A percentile compares a stretch with the other conserved stretches of the same genome.
phyloP scores from a whole-genome alignment of 2,888 invertebrate genomes.

The Aricia artaxerxes region DNA sequence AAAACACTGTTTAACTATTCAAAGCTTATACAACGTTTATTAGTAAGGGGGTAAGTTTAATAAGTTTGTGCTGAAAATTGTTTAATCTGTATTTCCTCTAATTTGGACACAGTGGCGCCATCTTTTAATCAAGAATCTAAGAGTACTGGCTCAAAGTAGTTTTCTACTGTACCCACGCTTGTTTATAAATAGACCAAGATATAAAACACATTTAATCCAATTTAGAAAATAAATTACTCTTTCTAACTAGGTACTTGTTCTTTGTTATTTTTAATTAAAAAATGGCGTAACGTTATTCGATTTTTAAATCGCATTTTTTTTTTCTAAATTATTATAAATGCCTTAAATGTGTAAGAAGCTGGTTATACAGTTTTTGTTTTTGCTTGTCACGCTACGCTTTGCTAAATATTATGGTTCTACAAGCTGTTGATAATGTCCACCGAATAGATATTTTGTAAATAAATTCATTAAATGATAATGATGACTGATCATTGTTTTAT shows the following conservation, averaged over 20 bases:
- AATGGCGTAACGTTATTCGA: not conserved
- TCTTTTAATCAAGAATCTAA: no score
- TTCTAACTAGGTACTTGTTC: not conserved
- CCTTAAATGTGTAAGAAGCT: conserved; percentile 43
- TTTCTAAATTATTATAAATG: not conserved
- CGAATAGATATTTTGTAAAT: conserved; percentile 72
- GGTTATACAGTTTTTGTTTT: conserved; percentile 37
- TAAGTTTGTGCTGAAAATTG: not conserved
- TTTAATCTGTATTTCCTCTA: not conserved
- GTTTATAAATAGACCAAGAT: conserved; percentile 34
- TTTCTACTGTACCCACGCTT: conserved; percentile 41
- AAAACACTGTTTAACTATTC: no score
- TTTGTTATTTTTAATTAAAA: conserved; percentile 20
- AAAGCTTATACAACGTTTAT: no score
- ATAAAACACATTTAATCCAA: conserved; percentile 32
- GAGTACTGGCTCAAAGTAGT: conserved; percentile 76
- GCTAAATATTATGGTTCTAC: conserved; percentile 41
- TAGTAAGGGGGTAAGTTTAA: not conserved
- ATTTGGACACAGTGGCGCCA: not conserved
- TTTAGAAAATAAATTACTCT: not conserved
- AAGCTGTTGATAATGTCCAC: conserved; percentile 68
- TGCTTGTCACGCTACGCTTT: conserved; percentile 43
- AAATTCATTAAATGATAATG: conserved; percentile 74
- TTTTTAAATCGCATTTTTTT: conserved; percentile 13
- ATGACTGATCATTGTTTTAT: conserved; percentile 62